A percentile compares a stretch with the other conserved stretches of the same genome.
phyloP scores from a whole-genome alignment of 2,888 invertebrate species.

The Diogma glabrata region DNA sequence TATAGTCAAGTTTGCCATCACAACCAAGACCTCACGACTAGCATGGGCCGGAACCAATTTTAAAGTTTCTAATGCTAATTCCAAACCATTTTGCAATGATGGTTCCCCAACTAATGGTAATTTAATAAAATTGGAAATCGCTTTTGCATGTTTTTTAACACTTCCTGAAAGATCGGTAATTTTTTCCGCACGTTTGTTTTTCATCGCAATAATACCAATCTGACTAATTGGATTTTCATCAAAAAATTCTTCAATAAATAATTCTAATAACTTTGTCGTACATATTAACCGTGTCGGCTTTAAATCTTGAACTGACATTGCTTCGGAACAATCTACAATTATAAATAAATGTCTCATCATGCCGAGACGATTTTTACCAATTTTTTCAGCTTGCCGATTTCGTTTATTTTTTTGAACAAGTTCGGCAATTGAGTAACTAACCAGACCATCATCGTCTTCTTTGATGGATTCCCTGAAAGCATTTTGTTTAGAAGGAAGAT shows the following conservation, averaged over 20 bases:
- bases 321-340: slow-evolving; percentile 84
- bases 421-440: slow-evolving; percentile 83
- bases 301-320: slow-evolving; percentile 90
- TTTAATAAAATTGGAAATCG: slow-evolving; percentile 46
- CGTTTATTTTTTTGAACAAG: slow-evolving; percentile 83
- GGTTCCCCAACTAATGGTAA: slow-evolving; percentile 78
- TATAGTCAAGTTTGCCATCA: slow-evolving; percentile 89
- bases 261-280: slow-evolving; percentile 73
- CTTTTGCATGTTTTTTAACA: slow-evolving; percentile 65
- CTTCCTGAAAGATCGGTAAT: slow-evolving; percentile 84
- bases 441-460: slow-evolving; percentile 88
- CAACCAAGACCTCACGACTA: slow-evolving; percentile 82
- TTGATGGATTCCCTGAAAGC: slow-evolving; percentile 78
- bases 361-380: slow-evolving; percentile 74
- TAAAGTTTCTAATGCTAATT: slow-evolving; percentile 72
- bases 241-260: slow-evolving; percentile 93
- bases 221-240: slow-evolving; percentile 99
- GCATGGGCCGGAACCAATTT: slow-evolving; percentile 87
- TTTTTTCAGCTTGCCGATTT: slow-evolving; percentile 57
- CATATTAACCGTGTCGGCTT: slow-evolving; percentile 86
- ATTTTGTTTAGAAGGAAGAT: slow-evolving; percentile 9
- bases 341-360: slow-evolving; percentile 97
- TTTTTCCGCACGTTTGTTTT: slow-evolving; percentile 90
- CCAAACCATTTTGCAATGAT: slow-evolving; percentile 89
- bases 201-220: slow-evolving; percentile 79